Percentiles rank a stretch among this genome's conserved stretches.
Evolutionary conservation across 2,113 vertebrate genomes (phyloP).

Genomic region (Sylvia atricapilla): DNA sequence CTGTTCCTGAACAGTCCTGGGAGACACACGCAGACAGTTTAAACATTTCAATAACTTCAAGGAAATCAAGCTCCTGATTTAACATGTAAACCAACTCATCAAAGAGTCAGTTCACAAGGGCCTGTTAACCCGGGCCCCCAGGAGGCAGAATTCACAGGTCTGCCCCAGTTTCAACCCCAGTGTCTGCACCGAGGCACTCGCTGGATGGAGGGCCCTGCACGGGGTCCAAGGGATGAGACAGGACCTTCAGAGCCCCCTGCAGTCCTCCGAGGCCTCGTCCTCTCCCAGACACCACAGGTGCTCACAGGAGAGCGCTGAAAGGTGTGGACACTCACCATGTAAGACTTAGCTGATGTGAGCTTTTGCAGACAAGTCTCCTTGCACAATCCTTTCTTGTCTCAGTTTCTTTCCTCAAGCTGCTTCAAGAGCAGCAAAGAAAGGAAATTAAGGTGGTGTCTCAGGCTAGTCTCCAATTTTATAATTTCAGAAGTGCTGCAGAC

Average conservation of each 20-base stretch:
- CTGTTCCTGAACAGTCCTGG: background rate
- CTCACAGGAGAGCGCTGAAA: background rate
- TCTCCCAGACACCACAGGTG: background rate
- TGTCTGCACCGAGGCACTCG: fast-evolving
- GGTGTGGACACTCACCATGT: background rate
- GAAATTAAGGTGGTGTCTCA: background rate
- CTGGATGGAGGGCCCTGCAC: fast-evolving
- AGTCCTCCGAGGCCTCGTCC: fast-evolving
- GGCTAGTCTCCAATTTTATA: background rate
- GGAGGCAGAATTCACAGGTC: background rate
- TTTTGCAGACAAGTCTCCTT: background rate
- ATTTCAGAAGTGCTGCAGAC: background rate
- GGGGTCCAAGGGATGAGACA: background rate
- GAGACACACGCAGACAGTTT: background rate
- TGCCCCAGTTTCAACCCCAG: background rate
- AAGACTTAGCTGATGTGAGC: background rate
- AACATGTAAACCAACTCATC: background rate
- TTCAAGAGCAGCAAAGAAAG: background rate
- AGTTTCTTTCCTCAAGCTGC: background rate
- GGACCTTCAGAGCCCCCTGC: background rate
- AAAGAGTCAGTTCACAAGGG: background rate
- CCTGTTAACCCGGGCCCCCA: background rate
- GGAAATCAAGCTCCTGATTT: background rate
- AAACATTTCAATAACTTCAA: background rate
- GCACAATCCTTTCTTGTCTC: background rate